Evolutionary conservation across 2,888 invertebrate species (phyloP).

Genomic region (Chaetoderma sp.): DNA sequence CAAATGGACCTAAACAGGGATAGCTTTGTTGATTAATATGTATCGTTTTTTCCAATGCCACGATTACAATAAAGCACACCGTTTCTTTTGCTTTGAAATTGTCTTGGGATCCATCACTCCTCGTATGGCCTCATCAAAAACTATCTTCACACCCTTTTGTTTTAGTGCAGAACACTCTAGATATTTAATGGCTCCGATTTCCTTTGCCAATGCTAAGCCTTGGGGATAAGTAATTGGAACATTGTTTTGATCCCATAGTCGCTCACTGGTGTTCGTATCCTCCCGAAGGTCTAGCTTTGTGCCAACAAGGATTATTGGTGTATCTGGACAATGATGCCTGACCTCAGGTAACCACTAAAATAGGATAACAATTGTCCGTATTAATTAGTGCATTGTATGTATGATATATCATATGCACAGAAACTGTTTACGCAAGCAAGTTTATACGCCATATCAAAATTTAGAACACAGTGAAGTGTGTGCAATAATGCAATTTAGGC

Average conservation of each 20-base stretch:
- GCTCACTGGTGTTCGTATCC: slow-evolving; percentile 94
- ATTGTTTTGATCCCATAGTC: slow-evolving; percentile 93
- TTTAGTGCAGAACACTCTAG: slow-evolving; percentile 97
- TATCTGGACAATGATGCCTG: slow-evolving; percentile 98
- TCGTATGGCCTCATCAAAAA: slow-evolving; percentile 98
- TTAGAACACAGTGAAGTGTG: too few species aligned
- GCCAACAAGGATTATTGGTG: slow-evolving; percentile 97
- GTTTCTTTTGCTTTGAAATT: slow-evolving; percentile 87
- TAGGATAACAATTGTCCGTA: slow-evolving; percentile 3
- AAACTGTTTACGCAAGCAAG: too few species aligned
- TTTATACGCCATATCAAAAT: too few species aligned
- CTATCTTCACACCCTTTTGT: slow-evolving; percentile 97
- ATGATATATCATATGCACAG: too few species aligned
- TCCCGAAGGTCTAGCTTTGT: slow-evolving; percentile 98
- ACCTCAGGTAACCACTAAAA: slow-evolving; percentile 98
- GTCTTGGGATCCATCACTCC: slow-evolving; percentile 95
- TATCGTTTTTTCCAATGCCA: too few species aligned
- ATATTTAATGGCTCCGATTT: slow-evolving; percentile 86
- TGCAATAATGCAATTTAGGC: too few species aligned
- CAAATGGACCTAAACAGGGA: too few species aligned
- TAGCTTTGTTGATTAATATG: too few species aligned
- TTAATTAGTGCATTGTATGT: too few species aligned
- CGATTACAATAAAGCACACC: slow-evolving; percentile 76
- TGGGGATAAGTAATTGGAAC: slow-evolving; percentile 98
- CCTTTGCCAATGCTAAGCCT: slow-evolving; percentile 80